Evolutionary conservation across 2,888 invertebrate species (phyloP), one percentile per base, ranked within the genome.

Genomic region (Lamellibrachia satsuma): DNA sequence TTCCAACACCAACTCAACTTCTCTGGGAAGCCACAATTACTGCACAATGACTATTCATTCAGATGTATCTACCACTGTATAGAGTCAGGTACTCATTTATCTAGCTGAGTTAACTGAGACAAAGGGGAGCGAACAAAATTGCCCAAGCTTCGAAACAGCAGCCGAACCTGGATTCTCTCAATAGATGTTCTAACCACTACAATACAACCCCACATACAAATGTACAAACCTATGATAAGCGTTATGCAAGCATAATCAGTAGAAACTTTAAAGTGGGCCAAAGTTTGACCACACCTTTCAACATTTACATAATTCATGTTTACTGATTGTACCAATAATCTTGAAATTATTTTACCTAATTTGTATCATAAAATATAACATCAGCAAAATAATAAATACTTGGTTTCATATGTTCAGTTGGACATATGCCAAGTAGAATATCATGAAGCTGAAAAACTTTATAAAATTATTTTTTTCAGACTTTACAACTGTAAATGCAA

Each of bases 291-390:
- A 52, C 52, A 90, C 90, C 27, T 90, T 52, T 52, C 51, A 52
- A 91, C 39, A 91, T 52, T 52, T 91, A 91, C 91, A 91, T 91
- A 91, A 51, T 27, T 92, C 75, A 15, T 75, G 75, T 75, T 75
- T 75, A 75, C 75, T n/a, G n/a, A 75, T 57, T 57, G 57, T 15
- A 75, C 75, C 2, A 1, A 75, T 1, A 4, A 22, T n/a, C n/a
- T 75, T 75, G 6, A 75, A n/a, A 75, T 75, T 11, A 75, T 75
- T 3, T 22, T 15, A 75, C 22, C 22, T 75, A 22, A 75, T 75
- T 22, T 52, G 52, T 27, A 92, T 39, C 11, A 92, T 92, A 52
- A 22, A 22, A 75, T 22, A 11, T 22, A 11, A 22, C 22, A 22
- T 60, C 75, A 75, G 75, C 11, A 22, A 6, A 75, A 75, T 75